phyloP scores from a whole-genome alignment of 2,797 vertebrate species.

The Kryptolebias ocellatus region DNA sequence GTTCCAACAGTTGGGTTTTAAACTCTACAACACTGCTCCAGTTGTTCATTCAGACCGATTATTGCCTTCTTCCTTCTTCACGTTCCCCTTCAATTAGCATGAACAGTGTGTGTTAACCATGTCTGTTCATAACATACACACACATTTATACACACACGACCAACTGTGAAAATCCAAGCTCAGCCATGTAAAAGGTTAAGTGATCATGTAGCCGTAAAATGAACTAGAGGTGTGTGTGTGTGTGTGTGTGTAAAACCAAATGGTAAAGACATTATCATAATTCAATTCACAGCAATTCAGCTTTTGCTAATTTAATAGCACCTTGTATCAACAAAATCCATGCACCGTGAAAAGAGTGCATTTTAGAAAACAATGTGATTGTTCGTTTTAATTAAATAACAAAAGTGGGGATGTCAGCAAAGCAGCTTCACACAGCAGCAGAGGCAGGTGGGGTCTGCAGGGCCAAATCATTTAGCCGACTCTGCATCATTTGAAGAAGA shows the following conservation, averaged over 20 bases:
- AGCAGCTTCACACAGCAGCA: slow-evolving; percentile 23
- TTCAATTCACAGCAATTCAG: slow-evolving; percentile 53
- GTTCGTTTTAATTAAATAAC: slow-evolving; percentile 56
- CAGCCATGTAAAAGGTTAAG: slow-evolving; percentile 70
- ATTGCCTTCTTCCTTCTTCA: slow-evolving; percentile 17
- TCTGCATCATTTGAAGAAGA: slow-evolving; percentile 33
- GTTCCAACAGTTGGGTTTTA: slow-evolving; percentile 52
- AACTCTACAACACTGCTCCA: slow-evolving; percentile 69
- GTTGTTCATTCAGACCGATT: slow-evolving; percentile 58
- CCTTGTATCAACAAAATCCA: slow-evolving; percentile 50
- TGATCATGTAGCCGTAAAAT: slow-evolving; percentile 65
- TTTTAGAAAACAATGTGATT: slow-evolving; percentile 48
- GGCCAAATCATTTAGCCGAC: slow-evolving; percentile 27
- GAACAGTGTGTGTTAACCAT: slow-evolving; percentile 47
- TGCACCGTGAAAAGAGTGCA: slow-evolving; percentile 12
- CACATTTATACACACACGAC: slow-evolving; percentile 42
- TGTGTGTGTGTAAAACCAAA: slow-evolving; percentile 49
- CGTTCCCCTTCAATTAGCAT: slow-evolving; percentile 60
- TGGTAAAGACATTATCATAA: slow-evolving; percentile 68
- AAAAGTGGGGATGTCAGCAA: slow-evolving; percentile 37
- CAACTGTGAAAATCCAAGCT: slow-evolving; percentile 60
- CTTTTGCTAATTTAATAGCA: slow-evolving; percentile 57
- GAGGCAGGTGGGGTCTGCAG: slow-evolving; percentile 23
- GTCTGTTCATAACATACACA: slow-evolving; percentile 31
- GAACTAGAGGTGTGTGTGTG: slow-evolving; percentile 37